phyloP scores from a whole-genome alignment of 2,113 vertebrate genomes.

The Pelobates fuscus region DNA sequence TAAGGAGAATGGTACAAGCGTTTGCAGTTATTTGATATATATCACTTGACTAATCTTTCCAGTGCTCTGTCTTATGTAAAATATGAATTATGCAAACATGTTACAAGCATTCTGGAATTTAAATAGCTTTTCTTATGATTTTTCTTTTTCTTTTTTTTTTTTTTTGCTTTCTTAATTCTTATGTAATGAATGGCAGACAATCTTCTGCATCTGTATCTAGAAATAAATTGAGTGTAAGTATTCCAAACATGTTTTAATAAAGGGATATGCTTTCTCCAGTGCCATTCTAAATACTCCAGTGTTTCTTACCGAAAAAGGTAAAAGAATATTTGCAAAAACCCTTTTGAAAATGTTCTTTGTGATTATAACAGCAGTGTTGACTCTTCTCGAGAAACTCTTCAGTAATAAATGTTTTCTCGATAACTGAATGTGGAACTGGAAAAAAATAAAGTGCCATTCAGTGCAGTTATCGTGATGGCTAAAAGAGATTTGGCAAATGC shows the following conservation, averaged over 20 bases:
- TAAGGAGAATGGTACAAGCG: constrained; percentile 24
- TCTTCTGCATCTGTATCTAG: constrained; percentile 29
- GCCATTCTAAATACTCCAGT: not conserved
- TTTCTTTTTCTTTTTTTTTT: constrained; percentile 22
- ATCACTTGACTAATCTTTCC: constrained; percentile 47
- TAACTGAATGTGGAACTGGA: too few species aligned
- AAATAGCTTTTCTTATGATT: constrained; percentile 33
- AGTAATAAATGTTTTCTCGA: too few species aligned
- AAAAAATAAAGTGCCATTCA: too few species aligned
- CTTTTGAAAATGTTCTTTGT: too few species aligned
- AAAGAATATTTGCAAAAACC: too few species aligned
- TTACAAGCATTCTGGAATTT: constrained; percentile 46
- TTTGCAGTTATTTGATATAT: constrained; percentile 48
- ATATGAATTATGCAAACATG: constrained; percentile 50
- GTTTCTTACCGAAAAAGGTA: not conserved
- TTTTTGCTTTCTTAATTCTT: constrained; percentile 9
- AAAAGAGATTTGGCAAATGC: too few species aligned
- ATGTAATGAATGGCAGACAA: constrained; percentile 32
- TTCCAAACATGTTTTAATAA: constrained; percentile 41
- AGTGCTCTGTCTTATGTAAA: constrained; percentile 46
- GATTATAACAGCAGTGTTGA: too few species aligned
- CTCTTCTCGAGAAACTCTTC: too few species aligned
- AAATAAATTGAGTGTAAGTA: constrained; percentile 32
- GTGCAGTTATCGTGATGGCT: too few species aligned
- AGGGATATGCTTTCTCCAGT: constrained; percentile 5